Percentiles rank a stretch among this genome's conserved stretches.
Evolutionary conservation across 2,113 vertebrate species (phyloP).

Genomic region (Cynocephalus volans): DNA sequence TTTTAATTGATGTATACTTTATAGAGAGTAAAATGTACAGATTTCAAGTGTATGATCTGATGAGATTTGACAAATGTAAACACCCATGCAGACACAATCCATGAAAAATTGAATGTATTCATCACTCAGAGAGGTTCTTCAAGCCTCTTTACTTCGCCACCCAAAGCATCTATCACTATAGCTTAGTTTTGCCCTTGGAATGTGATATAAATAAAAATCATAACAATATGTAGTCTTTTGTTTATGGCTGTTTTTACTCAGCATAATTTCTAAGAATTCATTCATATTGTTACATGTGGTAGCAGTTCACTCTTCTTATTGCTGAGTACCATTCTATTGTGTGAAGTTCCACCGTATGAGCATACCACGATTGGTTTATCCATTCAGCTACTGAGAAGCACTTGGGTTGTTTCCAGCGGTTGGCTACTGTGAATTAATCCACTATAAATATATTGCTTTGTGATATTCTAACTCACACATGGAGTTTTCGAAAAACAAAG

Average conservation of each 20-base stretch:
- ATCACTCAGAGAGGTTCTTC: neutral
- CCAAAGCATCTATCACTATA: neutral
- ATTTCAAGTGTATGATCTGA: neutral
- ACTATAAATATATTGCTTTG: neutral
- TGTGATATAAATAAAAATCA: neutral
- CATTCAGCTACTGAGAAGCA: neutral
- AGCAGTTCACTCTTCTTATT: neutral
- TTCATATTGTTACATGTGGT: neutral
- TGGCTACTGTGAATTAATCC: neutral
- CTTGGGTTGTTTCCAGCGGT: neutral
- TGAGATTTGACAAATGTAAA: neutral
- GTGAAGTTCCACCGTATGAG: neutral
- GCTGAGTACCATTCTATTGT: neutral
- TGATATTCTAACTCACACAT: neutral
- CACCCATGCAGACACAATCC: neutral
- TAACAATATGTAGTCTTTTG: no score
- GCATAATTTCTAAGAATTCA: neutral
- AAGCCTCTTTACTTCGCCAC: neutral
- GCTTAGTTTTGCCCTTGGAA: neutral
- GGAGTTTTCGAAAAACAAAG: constrained; percentile 8
- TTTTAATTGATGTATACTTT: neutral
- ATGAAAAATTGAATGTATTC: neutral
- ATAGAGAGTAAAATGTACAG: neutral
- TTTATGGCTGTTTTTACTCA: neutral
- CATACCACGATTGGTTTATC: neutral